Evolutionary conservation across 2,888 invertebrate genomes (phyloP), one percentile per base, ranked within the genome.

Genomic region (Tiliacea citrago): DNA sequence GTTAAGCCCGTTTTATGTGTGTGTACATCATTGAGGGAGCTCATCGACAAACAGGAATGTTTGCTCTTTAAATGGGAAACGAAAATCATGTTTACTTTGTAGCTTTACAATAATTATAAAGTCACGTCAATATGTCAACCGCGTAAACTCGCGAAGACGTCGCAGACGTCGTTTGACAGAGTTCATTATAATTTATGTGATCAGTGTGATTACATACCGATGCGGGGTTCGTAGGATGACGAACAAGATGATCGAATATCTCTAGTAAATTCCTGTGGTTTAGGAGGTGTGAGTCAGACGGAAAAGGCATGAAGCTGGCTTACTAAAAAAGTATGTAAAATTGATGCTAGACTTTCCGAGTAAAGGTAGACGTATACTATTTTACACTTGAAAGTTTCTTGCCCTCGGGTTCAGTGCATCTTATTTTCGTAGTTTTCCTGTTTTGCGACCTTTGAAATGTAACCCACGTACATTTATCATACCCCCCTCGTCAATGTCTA

Each of bases 1-100:
- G 85, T 82, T 75, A 86, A 88, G 83, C 83, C 75, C 79, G 86
- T 89, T 88, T 89, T 86, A 87, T 88, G 86, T 86, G 83, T 85
- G 86, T 79, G 68, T 88, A 88, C 84, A 87, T 88, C 87, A 90
- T 89, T 87, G 86, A 90, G 88, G 88, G 89, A 87, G 84, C 88
- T 90, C 88, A 84, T 88, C 84, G 83, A 85, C 90, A 91, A 92
- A 92, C 91, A 91, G 82, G 82, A 81, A 76, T 92, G 91, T 93
- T 93, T 93, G 87, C 91, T 87, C 88, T 88, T 86, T 88, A 90
- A 90, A 90, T 91, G 91, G 90, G 88, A 91, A 92, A 90, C 88
- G 92, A 91, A 92, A 93, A 91, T 92, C 90, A 88, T 93, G 92
- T 93, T 93, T 92, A 90, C 91, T 84, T 88, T 91, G 90, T 87